A percentile compares a stretch with the other conserved stretches of the same genome.
phyloP scores from a whole-genome alignment of 1,140 invertebrate species.

The Aleiodes sp. region DNA sequence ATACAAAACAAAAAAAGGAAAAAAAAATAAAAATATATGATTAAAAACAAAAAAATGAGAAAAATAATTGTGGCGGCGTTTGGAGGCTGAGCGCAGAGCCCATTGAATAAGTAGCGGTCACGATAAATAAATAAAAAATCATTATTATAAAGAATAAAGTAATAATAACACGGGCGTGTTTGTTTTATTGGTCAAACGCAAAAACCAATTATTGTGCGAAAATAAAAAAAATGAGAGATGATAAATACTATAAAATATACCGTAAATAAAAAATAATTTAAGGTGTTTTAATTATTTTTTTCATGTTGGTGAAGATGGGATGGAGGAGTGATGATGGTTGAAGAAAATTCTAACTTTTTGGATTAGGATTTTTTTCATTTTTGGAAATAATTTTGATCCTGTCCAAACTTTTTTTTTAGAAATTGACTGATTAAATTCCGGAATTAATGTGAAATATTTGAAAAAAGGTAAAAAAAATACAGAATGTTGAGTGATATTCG shows the following conservation, averaged over 20 bases:
- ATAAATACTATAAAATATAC: conserved; percentile 15
- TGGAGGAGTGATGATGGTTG: too few relatives aligned
- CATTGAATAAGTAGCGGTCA: background rate
- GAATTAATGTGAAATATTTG: too few relatives aligned
- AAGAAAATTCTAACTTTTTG: background rate
- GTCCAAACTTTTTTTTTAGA: too few relatives aligned
- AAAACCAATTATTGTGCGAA: conserved; percentile 18
- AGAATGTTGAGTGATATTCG: too few relatives aligned
- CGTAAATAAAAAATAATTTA: background rate
- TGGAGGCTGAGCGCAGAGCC: background rate
- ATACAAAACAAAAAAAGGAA: conserved; percentile 24
- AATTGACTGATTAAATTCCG: too few relatives aligned
- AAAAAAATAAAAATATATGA: conserved; percentile 25
- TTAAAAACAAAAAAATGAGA: background rate
- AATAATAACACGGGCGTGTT: conserved; percentile 16
- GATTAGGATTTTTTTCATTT: background rate
- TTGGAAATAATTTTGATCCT: too few relatives aligned
- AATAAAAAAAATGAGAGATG: conserved; percentile 16
- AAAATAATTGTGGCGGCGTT: background rate
- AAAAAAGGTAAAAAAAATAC: too few relatives aligned
- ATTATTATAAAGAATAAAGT: background rate
- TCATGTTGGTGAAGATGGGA: too few relatives aligned
- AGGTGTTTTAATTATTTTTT: background rate
- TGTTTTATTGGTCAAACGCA: conserved; percentile 16
- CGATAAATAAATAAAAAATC: background rate